Base-by-base conservation (phyloP, 2,888 invertebrate genomes). In the Endomychus coccineus region DNA sequence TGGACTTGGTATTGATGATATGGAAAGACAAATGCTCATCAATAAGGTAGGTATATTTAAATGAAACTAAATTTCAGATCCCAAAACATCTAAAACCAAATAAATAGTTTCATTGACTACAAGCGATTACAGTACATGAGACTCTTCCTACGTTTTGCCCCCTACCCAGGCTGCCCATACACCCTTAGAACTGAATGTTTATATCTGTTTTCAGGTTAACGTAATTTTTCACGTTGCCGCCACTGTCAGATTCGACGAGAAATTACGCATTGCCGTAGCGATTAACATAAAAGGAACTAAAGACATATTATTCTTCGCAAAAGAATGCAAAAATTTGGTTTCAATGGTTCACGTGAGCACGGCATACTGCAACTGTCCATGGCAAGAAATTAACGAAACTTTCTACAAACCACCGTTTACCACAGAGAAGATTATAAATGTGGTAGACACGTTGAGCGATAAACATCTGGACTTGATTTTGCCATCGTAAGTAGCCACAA, bases 261-360 rank as follows among this genome's bases (percentile, higher is more conserved):
- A 68, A 0, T 39, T 74, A 7, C 64, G 65, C 27, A 59, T 62
- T 0, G 71, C 73, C 0, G 68, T 69, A 0, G 51, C 59, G 12
- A 70, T 71, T 35, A 73, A 74, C 44, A 69, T 73, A 0, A 43
- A 69, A 2, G 73, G 71, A 0, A 67, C 72, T 0, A 48, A 66
- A 19, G 72, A 73, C 37, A 58, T 71, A 45, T 47, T 73, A 15
- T 40, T 46, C 1, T 50, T 73, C 3, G 72, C 69, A 0, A 50
- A 39, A 29, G 45, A 56, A 31, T 78, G 82, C 68, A 67, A 67
- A 29, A 67, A 75, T 16, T 63, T 83, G 16, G 73, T 74, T 16
- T 42, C 51, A 3, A 47, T 54, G 29, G 46, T 60, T 1, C 48
- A 58, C 38, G 48, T 57, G 6, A 55, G 56, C 23, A 58, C 59